These are phyloP conservation scores for Holothuria glaberrima DNA, from an alignment of 35 echinoderm and acorn worm species.

Conservation along the genomic window DNA sequence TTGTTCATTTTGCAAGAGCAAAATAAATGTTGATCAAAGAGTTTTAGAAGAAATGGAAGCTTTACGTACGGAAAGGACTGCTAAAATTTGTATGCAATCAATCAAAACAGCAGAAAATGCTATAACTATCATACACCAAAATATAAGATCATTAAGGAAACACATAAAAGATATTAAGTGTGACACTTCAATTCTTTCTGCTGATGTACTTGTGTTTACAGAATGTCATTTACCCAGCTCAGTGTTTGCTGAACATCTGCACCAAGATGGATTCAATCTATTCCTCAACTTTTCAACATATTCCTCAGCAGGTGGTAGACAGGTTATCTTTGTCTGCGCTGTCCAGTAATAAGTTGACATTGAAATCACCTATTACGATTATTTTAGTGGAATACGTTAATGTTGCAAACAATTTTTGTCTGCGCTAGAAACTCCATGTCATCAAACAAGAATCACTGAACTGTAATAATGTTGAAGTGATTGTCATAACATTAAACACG, in stretches of 20 bases:
- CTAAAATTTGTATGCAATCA: too few relatives aligned
- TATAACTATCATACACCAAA: too few relatives aligned
- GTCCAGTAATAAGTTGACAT: neutral
- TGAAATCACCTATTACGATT: too few relatives aligned
- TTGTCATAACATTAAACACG: too few relatives aligned
- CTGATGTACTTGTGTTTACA: neutral
- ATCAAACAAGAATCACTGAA: neutral
- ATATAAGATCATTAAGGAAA: too few relatives aligned
- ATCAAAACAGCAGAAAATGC: too few relatives aligned
- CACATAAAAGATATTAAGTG: too few relatives aligned
- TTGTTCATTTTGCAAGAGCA: neutral
- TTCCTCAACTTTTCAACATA: neutral
- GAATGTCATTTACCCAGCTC: neutral
- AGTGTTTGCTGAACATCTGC: neutral
- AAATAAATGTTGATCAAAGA: neutral
- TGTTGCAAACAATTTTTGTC: neutral
- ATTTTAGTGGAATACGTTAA: too few relatives aligned
- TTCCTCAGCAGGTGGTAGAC: neutral
- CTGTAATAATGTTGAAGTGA: neutral
- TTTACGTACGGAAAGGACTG: too few relatives aligned
- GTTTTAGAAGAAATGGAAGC: slow-evolving; percentile 27
- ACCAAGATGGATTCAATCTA: neutral
- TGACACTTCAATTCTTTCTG: slow-evolving; percentile 1
- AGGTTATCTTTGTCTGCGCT: neutral
- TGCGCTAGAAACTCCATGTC: neutral